Evolutionary conservation across 2,797 vertebrate species (phyloP).

Genomic region (Leptatherina wallacei): DNA sequence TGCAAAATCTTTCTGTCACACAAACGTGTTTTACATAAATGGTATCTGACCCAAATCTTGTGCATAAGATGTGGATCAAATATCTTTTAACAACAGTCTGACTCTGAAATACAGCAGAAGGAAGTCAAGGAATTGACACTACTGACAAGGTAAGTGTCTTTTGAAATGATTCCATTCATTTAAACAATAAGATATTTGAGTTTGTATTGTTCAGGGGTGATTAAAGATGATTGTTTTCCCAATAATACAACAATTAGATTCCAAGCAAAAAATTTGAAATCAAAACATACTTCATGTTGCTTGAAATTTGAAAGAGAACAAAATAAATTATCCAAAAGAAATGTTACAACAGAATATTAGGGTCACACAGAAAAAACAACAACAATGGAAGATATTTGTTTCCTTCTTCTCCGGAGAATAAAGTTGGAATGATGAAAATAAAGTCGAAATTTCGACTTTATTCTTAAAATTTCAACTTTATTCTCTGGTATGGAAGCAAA

Average conservation of each 20-base stretch:
- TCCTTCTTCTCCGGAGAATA: too few relatives aligned
- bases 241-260: background rate
- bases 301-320: too few relatives aligned
- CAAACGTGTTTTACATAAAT: background rate
- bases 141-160: background rate
- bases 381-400: too few relatives aligned
- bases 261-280: background rate
- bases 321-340: too few relatives aligned
- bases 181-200: background rate
- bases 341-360: too few relatives aligned
- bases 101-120: background rate
- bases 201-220: background rate
- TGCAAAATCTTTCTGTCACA: background rate
- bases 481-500: too few relatives aligned
- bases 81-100: background rate
- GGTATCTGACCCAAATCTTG: background rate
- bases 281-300: too few relatives aligned
- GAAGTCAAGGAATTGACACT: background rate
- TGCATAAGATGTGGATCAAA: background rate
- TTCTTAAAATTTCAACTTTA: too few relatives aligned
- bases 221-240: too few relatives aligned
- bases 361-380: too few relatives aligned
- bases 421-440: too few relatives aligned
- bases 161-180: background rate
- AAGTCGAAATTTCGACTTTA: too few relatives aligned